Evolutionary conservation across 2,797 vertebrate genomes (phyloP).

Genomic region (Coracias cyanogaster): DNA sequence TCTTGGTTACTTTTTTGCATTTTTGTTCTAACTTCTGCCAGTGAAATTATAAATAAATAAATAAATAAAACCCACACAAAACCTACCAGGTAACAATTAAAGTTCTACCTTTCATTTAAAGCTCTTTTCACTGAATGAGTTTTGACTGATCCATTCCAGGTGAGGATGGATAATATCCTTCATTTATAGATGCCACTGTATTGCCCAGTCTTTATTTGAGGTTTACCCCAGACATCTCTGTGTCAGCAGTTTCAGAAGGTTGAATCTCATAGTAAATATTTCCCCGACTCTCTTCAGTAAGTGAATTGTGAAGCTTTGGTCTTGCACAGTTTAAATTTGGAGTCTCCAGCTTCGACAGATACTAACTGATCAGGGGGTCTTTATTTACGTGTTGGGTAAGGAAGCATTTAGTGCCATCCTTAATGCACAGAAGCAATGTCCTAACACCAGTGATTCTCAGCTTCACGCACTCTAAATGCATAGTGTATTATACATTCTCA

Average conservation of each 20-base stretch:
- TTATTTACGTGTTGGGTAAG: not conserved
- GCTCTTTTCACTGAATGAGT: not conserved
- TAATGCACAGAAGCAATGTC: not conserved
- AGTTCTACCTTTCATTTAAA: not conserved
- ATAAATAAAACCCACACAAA: not conserved
- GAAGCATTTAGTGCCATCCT: not conserved
- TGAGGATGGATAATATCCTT: not conserved
- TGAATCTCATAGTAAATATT: not conserved
- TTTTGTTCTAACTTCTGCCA: not conserved
- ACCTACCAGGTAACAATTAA: not conserved
- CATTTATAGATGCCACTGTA: not conserved
- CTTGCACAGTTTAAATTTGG: not conserved
- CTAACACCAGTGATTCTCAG: conserved; percentile 20
- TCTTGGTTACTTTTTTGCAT: not conserved
- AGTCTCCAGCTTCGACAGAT: not conserved
- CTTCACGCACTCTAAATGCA: not conserved
- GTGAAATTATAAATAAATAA: not conserved
- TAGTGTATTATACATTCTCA: conserved; percentile 15
- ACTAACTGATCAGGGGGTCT: not conserved
- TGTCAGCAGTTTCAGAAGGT: conserved; percentile 6
- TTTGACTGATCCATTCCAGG: not conserved
- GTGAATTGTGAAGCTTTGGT: not conserved
- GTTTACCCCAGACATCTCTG: not conserved
- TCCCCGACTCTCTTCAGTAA: not conserved
- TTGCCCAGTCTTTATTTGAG: not conserved